Evolutionary conservation across 2,888 invertebrate species (phyloP), one percentile per base, ranked within the genome.

Genomic region (Trachelus iudaicus): DNA sequence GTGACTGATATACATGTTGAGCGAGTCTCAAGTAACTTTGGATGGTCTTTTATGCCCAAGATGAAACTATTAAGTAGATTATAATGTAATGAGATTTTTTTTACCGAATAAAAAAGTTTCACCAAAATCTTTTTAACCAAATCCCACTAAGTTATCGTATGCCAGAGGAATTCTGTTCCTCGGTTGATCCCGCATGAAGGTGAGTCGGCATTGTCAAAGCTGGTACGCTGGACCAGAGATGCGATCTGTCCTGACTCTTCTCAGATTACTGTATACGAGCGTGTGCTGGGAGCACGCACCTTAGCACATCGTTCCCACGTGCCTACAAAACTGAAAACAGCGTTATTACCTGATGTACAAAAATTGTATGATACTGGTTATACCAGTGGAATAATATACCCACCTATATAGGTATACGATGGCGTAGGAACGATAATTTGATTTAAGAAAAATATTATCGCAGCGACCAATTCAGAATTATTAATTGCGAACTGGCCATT

Each of bases 261-360:
- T 90, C 87, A 83, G 88, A 87, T 89, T 89, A 88, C 89, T 80
- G 84, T 85, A 85, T 84, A 87, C 84, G 85, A 85, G 83, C 85
- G 86, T 79, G 86, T 84, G 85, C 71, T 34, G 15, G 71, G 71
- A 31, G 71, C 86, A 83, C 84, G 88, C 88, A 88, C 88, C 87
- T 89, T 88, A 88, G 88, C 87, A 84, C 86, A 87, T 87, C 87
- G 88, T 89, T 90, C 87, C 89, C 89, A 89, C 89, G 87, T 89
- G 88, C 90, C 83, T 56, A 56, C 23, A 56, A 56, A 56, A 56
- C 23, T 56, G 56, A 56, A 23, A 56, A 56, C 56, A 56, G 56
- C 23, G 23, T 56, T 56, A 56, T 56, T 56, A 56, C 56, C 2
- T 23, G 56, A 56, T 23, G 9, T 56, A 56, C 56, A 56, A 56